Evolutionary conservation across 1,140 invertebrate genomes (phyloP).

Genomic region (Listronotus oregonensis): DNA sequence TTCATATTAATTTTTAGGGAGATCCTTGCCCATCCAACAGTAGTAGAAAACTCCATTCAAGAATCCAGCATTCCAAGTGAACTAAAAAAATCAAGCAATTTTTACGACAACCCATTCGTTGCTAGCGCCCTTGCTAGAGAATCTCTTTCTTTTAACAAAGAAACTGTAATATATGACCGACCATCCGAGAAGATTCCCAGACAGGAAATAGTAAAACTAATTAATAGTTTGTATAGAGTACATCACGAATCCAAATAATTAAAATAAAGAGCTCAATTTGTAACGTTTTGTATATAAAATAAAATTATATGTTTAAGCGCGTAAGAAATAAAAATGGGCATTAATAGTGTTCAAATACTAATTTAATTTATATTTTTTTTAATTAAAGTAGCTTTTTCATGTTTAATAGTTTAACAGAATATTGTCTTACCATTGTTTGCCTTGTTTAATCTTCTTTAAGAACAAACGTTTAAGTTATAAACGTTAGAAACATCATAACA

Average conservation of each 20-base stretch:
- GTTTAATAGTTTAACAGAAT: too few relatives aligned
- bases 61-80: constrained; percentile 66
- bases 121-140: constrained; percentile 73
- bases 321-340: too few relatives aligned
- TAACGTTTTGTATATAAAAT: too few relatives aligned
- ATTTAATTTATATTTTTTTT: too few relatives aligned
- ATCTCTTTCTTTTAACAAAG: constrained; percentile 75
- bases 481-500: too few relatives aligned
- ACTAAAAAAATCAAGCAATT: constrained; percentile 65
- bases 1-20: constrained; percentile 3
- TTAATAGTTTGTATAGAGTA: constrained; percentile 51
- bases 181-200: constrained; percentile 80
- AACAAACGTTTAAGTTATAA: too few relatives aligned
- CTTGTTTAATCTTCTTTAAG: too few relatives aligned
- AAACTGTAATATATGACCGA: constrained; percentile 73
- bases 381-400: too few relatives aligned
- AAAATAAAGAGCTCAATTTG: too few relatives aligned
- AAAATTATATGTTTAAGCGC: too few relatives aligned
- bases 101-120: constrained; percentile 76
- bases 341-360: too few relatives aligned
- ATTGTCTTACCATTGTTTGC: too few relatives aligned
- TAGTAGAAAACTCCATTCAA: constrained; percentile 62
- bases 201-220: constrained; percentile 72
- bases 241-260: constrained; percentile 15
- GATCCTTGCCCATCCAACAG: constrained; percentile 60